Conservation (phyloP, 2,888 invertebrate species). For the Dilophus febrilis region DNA sequence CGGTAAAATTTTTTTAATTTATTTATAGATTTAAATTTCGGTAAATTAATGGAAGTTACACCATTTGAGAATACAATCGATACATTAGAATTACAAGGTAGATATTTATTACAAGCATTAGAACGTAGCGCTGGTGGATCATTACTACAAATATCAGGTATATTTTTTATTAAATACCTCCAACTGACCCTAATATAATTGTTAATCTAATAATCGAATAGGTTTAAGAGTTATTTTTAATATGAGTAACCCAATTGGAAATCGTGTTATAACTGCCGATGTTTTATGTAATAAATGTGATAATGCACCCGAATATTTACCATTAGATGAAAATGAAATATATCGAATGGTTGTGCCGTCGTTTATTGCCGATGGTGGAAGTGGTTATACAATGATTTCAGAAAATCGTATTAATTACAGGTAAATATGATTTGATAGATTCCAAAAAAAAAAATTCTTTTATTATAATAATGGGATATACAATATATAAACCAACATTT, state of each 20-base stretch:
- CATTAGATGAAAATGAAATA: conserved; percentile 34
- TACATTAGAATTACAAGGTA: conserved; percentile 49
- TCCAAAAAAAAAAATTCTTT: too few relatives aligned
- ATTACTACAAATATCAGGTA: conserved; percentile 42
- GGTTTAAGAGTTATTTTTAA: conserved; percentile 46
- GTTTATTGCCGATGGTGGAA: conserved; percentile 51
- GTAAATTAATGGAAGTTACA: background rate
- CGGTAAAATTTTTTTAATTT: too few relatives aligned
- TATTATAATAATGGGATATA: too few relatives aligned
- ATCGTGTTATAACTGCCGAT: conserved; percentile 37
- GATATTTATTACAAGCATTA: conserved; percentile 41
- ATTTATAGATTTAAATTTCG: too few relatives aligned
- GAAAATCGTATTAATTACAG: conserved; percentile 22
- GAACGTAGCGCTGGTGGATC: conserved; percentile 36
- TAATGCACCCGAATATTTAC: conserved; percentile 42
- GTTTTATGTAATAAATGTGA: conserved; percentile 45
- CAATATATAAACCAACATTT: too few relatives aligned
- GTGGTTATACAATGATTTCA: conserved; percentile 39
- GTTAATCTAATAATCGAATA: conserved; percentile 15
- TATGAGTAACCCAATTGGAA: conserved; percentile 36
- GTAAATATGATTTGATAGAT: conserved; percentile 17
- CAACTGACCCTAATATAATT: too few relatives aligned
- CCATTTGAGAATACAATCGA: conserved; percentile 66
- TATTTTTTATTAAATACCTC: too few relatives aligned
- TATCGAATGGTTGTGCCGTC: conserved; percentile 45